Conservation (phyloP, 2,888 invertebrate genomes). For the Conus canariensis region DNA sequence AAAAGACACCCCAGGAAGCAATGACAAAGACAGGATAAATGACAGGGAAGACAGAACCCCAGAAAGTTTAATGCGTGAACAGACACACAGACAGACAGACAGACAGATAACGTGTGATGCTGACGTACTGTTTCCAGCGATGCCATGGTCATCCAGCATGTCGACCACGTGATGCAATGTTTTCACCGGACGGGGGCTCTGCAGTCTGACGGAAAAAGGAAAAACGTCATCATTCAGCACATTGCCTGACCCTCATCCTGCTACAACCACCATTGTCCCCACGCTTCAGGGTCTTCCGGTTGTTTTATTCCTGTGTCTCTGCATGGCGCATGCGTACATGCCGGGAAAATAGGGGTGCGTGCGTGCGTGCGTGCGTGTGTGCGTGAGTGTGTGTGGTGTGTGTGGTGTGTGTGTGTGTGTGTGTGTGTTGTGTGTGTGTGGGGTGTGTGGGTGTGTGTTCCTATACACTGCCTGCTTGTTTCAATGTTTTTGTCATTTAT, state of each 20-base stretch:
- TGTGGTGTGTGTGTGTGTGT: too few relatives aligned
- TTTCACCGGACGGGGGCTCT: conserved; percentile 14
- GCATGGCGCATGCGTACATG: too few relatives aligned
- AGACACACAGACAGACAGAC: neutral
- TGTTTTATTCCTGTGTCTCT: too few relatives aligned
- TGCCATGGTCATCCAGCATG: neutral
- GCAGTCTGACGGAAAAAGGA: neutral
- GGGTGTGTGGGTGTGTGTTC: too few relatives aligned
- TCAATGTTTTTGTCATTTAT: too few relatives aligned
- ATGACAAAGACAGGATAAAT: neutral
- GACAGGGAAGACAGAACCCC: neutral
- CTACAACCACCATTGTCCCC: too few relatives aligned
- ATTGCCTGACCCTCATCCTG: neutral
- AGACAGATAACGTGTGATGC: neutral
- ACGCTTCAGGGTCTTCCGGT: too few relatives aligned
- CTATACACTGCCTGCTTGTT: too few relatives aligned
- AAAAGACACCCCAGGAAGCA: neutral
- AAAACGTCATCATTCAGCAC: neutral
- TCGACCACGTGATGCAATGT: conserved; percentile 20
- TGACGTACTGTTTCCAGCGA: neutral
- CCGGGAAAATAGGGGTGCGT: too few relatives aligned
- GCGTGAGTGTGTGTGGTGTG: too few relatives aligned
- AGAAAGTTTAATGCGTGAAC: neutral
- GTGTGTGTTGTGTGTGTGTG: too few relatives aligned
- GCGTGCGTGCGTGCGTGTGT: too few relatives aligned